phyloP scores from a whole-genome alignment of 2,797 vertebrate genomes.

The Acrossocheilus fasciatus region DNA sequence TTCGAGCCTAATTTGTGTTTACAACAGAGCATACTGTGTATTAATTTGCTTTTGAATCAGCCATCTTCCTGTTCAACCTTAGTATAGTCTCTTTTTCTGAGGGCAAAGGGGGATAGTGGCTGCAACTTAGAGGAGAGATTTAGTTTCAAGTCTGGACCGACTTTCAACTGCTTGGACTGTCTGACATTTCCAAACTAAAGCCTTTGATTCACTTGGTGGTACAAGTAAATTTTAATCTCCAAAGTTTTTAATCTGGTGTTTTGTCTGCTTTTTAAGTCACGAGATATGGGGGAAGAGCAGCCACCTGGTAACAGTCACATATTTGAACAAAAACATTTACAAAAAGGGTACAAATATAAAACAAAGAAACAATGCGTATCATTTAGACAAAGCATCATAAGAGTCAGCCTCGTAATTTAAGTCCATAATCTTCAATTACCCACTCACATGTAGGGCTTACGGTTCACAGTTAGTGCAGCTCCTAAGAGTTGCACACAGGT shows the following conservation, averaged over 20 bases:
- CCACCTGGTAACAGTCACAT: slow-evolving; percentile 70
- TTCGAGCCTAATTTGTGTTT: neutral
- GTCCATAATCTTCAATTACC: slow-evolving; percentile 71
- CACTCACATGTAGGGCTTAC: slow-evolving; percentile 58
- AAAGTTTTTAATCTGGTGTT: slow-evolving; percentile 79
- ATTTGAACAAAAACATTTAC: slow-evolving; percentile 55
- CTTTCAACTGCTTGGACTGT: slow-evolving; percentile 76
- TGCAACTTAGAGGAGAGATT: slow-evolving; percentile 67
- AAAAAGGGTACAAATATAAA: slow-evolving; percentile 54
- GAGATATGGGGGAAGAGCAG: slow-evolving; percentile 59
- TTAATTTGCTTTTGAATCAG: slow-evolving; percentile 60
- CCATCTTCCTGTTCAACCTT: slow-evolving; percentile 22
- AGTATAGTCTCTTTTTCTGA: slow-evolving; percentile 33
- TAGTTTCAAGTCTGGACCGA: slow-evolving; percentile 69
- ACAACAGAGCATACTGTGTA: slow-evolving; percentile 50
- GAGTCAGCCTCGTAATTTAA: slow-evolving; percentile 65
- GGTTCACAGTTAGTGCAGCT: slow-evolving; percentile 76
- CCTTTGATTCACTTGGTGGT: slow-evolving; percentile 75
- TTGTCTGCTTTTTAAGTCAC: slow-evolving; percentile 74
- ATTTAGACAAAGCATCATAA: slow-evolving; percentile 68
- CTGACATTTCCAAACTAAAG: slow-evolving; percentile 75
- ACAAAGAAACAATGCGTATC: slow-evolving; percentile 56
- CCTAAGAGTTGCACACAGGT: slow-evolving; percentile 66
- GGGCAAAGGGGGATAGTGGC: slow-evolving; percentile 55
- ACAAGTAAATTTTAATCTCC: slow-evolving; percentile 79